Percentiles rank a stretch among this genome's conserved stretches.
These are phyloP conservation scores for Dicyrtoma fusca DNA, from an alignment of 2,888 invertebrate species.

Conservation along the genomic window DNA sequence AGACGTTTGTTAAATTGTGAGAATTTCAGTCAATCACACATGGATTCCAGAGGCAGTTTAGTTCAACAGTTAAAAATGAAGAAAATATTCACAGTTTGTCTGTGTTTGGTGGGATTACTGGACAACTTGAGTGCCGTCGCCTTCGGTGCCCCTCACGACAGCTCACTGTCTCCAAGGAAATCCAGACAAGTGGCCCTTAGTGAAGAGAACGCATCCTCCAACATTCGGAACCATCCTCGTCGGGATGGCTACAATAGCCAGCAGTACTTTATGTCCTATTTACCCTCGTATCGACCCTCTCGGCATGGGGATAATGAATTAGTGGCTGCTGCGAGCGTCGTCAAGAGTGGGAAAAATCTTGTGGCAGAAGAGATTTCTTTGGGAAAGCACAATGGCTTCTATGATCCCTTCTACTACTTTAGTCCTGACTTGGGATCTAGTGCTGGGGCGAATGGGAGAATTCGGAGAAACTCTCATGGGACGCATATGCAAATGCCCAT, in stretches of 20 bases:
- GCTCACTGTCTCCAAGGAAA: slow-evolving; percentile 7
- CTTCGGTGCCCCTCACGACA: slow-evolving; percentile 4
- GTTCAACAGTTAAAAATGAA: no score
- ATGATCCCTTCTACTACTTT: slow-evolving; percentile 20
- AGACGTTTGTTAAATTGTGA: no score
- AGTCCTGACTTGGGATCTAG: not conserved
- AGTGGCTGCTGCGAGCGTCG: not conserved
- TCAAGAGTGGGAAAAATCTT: not conserved
- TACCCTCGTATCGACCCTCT: not conserved
- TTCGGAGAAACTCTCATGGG: slow-evolving; percentile 15
- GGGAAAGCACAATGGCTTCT: slow-evolving; percentile 1
- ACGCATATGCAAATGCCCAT: not conserved
- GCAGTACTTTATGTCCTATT: not conserved
- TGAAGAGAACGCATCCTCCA: not conserved
- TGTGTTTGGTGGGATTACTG: not conserved
- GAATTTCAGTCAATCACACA: no score
- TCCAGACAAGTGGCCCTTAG: slow-evolving; percentile 1
- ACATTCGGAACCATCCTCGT: not conserved
- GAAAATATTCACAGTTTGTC: not conserved
- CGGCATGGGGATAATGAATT: slow-evolving; percentile 5
- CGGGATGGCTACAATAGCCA: slow-evolving; percentile 6
- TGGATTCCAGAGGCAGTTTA: no score
- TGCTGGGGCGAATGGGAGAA: not conserved
- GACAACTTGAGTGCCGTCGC: not conserved
- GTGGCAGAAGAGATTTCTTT: not conserved